Evolutionary conservation across 2,888 invertebrate species (phyloP).

Genomic region (Meliscaeva auricollis): DNA sequence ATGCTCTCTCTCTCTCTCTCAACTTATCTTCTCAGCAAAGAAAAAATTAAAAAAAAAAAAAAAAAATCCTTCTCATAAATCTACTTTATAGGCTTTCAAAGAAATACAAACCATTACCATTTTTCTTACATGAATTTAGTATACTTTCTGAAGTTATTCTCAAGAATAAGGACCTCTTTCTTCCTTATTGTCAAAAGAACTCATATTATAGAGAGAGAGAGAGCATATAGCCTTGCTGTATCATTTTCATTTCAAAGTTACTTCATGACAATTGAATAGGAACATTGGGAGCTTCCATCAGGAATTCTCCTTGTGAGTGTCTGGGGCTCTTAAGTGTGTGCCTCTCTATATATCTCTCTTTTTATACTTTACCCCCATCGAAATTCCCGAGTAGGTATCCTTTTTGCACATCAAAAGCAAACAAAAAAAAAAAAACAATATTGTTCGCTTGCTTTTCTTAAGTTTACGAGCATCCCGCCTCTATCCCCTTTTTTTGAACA

Average conservation of each 20-base stretch:
- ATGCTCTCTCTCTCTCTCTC: not conserved
- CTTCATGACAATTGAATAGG: slow-evolving; percentile 68
- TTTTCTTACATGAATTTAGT: slow-evolving; percentile 37
- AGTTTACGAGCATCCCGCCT: slow-evolving; percentile 46
- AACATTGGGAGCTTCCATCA: slow-evolving; percentile 2
- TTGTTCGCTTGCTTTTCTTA: slow-evolving; percentile 36
- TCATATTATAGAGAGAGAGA: too few species aligned
- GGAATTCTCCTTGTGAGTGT: not conserved
- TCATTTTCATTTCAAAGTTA: slow-evolving; percentile 62
- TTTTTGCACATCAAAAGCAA: slow-evolving; percentile 10
- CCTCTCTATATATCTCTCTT: slow-evolving; percentile 3
- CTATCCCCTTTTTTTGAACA: slow-evolving; percentile 47
- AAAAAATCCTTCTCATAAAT: slow-evolving; percentile 50
- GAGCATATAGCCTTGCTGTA: slow-evolving; percentile 40
- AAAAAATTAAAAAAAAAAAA: not conserved
- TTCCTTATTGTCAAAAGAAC: slow-evolving; percentile 7
- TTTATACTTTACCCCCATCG: slow-evolving; percentile 4
- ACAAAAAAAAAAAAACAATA: not conserved
- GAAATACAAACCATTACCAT: slow-evolving; percentile 59
- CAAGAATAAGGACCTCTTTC: slow-evolving; percentile 14
- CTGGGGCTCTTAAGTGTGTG: slow-evolving; percentile 22
- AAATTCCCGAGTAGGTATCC: slow-evolving; percentile 41
- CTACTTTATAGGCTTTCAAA: slow-evolving; percentile 66
- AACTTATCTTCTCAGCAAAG: slow-evolving; percentile 11
- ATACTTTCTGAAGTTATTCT: not conserved